Conservation (phyloP, 1,140 invertebrate species). For the Drosophila punjabiensis region DNA sequence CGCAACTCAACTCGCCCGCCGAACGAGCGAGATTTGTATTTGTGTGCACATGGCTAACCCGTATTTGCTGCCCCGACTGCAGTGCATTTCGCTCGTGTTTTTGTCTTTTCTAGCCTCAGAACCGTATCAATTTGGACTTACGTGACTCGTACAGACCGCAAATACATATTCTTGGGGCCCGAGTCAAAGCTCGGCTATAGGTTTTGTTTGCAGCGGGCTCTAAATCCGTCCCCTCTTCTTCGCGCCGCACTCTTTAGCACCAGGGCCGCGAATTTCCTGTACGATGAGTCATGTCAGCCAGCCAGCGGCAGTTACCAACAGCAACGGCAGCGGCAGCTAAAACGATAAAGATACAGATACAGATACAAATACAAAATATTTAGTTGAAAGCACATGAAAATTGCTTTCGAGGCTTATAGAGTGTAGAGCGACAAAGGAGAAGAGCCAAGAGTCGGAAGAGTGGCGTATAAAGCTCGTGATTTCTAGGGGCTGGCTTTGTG, state of each 20-base stretch:
- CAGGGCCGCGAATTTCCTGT: constrained; percentile 67
- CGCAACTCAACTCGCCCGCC: constrained; percentile 47
- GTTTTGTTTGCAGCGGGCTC: constrained; percentile 11
- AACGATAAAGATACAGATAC: constrained; percentile 66
- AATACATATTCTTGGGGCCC: constrained; percentile 41
- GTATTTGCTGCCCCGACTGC: constrained; percentile 35
- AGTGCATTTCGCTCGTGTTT: constrained; percentile 21
- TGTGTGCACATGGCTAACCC: constrained; percentile 31
- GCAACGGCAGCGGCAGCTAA: constrained; percentile 3
- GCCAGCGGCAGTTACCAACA: constrained; percentile 30
- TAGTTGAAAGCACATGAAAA: constrained; percentile 72
- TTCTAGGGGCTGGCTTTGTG: constrained; percentile 34
- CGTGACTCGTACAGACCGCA: constrained; percentile 73
- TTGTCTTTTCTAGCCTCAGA: constrained; percentile 32
- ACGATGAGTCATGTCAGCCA: constrained; percentile 61
- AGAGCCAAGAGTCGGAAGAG: constrained; percentile 14
- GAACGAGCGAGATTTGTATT: constrained; percentile 46
- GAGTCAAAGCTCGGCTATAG: constrained; percentile 1
- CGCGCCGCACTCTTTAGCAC: constrained; percentile 34
- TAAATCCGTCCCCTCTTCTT: constrained; percentile 8
- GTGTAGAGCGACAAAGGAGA: constrained; percentile 13
- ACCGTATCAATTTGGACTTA: constrained; percentile 72
- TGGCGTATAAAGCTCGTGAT: constrained; percentile 46
- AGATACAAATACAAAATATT: constrained; percentile 50
- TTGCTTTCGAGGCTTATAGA: constrained; percentile 47